A percentile compares a stretch with the other conserved stretches of the same genome.
Conservation (phyloP, 2,797 vertebrate species). For the Macroramphosus scolopax region DNA sequence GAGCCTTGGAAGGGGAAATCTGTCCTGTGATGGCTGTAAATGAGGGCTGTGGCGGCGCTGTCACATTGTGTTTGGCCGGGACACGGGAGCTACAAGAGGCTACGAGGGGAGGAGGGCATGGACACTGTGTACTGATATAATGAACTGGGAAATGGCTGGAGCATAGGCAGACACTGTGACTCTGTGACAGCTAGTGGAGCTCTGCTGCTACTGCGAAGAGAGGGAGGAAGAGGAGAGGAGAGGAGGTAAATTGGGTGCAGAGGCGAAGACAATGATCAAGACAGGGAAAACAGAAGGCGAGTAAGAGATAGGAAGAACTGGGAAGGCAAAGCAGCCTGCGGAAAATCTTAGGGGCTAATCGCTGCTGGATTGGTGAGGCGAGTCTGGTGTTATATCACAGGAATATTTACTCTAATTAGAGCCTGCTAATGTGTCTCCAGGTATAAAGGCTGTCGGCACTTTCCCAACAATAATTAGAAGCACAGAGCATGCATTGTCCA, state of each 20-base stretch:
- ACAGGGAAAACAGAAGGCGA: too few relatives aligned
- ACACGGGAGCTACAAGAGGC: constrained; percentile 49
- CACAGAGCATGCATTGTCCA: constrained; percentile 63
- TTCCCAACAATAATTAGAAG: constrained; percentile 65
- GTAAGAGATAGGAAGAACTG: constrained; percentile 21
- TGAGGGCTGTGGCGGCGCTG: constrained; percentile 67
- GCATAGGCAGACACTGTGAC: constrained; percentile 46
- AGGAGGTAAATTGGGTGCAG: constrained; percentile 50
- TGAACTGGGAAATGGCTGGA: constrained; percentile 63
- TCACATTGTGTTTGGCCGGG: constrained; percentile 68
- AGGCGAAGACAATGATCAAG: constrained; percentile 48
- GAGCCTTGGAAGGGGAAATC: constrained; percentile 62
- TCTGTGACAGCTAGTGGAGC: constrained; percentile 43
- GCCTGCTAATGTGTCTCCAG: constrained; percentile 72
- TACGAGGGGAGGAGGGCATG: constrained; percentile 42
- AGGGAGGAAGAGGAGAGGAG: constrained; percentile 1
- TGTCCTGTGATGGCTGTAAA: constrained; percentile 73
- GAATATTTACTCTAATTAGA: constrained; percentile 74
- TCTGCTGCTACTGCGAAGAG: constrained; percentile 26
- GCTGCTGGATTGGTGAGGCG: constrained; percentile 35
- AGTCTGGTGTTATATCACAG: constrained; percentile 45
- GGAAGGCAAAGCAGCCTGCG: constrained; percentile 41
- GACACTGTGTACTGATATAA: constrained; percentile 62
- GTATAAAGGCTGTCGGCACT: constrained; percentile 58
- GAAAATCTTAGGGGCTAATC: constrained; percentile 46